These are phyloP conservation scores for Gopherus evgoodei DNA, from an alignment of 2,113 vertebrate genomes.

Conservation along the genomic window DNA sequence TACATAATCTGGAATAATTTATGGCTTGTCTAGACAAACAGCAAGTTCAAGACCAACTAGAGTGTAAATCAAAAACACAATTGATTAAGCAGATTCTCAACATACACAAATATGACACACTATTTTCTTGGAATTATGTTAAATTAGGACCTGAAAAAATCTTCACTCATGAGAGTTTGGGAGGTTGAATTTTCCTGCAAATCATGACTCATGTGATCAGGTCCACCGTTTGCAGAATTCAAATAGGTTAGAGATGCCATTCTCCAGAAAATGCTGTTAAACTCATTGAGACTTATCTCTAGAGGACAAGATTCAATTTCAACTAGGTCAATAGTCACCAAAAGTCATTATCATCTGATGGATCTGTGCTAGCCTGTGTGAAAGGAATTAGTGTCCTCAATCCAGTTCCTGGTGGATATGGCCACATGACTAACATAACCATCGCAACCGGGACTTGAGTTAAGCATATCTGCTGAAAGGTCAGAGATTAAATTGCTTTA, in stretches of 20 bases:
- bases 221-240: not conserved
- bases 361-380: not conserved
- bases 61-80: not conserved
- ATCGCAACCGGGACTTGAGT: not conserved
- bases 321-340: not conserved
- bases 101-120: not conserved
- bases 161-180: not conserved
- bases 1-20: not conserved
- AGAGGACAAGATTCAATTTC: not conserved
- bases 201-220: not conserved
- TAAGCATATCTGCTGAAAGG: not conserved
- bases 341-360: not conserved
- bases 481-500: not conserved
- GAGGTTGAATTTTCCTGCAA: not conserved
- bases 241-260: not conserved
- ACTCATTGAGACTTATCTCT: not conserved
- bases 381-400: not conserved
- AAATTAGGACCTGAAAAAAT: not conserved
- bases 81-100: not conserved
- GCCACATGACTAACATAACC: rapidly evolving
- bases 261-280: not conserved
- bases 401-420: not conserved
- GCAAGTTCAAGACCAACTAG: not conserved
- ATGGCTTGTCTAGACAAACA: not conserved
- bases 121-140: slow-evolving; percentile 21